These are phyloP conservation scores for Prunella strophiata DNA, from an alignment of 2,797 vertebrate genomes.

Conservation along the genomic window DNA sequence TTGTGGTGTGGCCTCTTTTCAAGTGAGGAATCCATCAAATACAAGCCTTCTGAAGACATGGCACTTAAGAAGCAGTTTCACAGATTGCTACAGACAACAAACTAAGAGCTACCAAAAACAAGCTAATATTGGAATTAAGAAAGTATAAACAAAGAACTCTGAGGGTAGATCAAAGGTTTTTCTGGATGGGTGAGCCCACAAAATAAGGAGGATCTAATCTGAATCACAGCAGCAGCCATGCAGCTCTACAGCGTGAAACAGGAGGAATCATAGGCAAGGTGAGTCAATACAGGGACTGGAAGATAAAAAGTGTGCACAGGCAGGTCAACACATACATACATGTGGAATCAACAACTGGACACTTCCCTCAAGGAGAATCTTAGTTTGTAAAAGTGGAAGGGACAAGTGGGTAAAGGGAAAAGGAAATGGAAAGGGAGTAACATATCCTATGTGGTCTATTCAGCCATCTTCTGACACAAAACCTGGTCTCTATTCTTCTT, in stretches of 20 bases:
- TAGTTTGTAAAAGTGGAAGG: not conserved
- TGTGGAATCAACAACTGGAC: not conserved
- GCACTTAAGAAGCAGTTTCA: not conserved
- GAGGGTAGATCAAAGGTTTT: not conserved
- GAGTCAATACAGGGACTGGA: not conserved
- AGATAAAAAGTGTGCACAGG: not conserved
- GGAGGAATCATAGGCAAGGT: rapidly evolving
- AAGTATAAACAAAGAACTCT: not conserved
- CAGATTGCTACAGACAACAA: not conserved
- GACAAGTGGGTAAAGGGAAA: not conserved
- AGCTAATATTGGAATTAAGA: not conserved
- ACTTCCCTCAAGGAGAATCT: not conserved
- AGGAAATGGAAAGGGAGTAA: not conserved
- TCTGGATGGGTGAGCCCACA: not conserved
- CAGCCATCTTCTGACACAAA: not conserved
- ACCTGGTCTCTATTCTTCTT: not conserved
- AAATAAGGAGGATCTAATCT: not conserved
- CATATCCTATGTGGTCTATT: not conserved
- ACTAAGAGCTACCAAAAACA: not conserved
- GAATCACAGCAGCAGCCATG: not conserved
- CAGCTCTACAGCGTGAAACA: not conserved
- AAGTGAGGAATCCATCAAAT: not conserved
- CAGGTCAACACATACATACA: not conserved
- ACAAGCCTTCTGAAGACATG: not conserved
- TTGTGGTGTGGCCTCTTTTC: not conserved